Base-by-base conservation (phyloP, 2,797 vertebrate species). In the Columba guinea region DNA sequence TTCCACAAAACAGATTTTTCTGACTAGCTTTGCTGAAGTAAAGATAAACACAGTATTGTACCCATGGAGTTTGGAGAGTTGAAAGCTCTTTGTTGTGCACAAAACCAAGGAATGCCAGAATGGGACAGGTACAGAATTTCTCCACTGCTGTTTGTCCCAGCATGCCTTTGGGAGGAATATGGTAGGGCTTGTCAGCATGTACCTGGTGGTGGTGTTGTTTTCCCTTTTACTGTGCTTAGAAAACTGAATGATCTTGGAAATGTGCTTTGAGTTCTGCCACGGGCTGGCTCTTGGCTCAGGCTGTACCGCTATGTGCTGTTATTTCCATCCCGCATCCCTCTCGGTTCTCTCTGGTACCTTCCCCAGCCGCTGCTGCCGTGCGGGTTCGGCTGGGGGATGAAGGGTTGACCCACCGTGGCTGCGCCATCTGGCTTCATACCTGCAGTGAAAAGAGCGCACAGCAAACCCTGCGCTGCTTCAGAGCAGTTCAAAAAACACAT, bases 1-100 rank as follows among this genome's bases (percentile, higher is more conserved):
- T 90, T 65, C 83, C 83, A 63, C 26, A 78, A 37, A 89, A 35
- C 24, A 63, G n/a, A 65, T 49, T 86, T 87, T 84, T 84, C 28
- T 81, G 41, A 52, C 34, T 37, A 69, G 37, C 13, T 35, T 70
- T 90, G 34, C 52, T 77, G 46, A 62, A 80, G n/a, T 37, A 37
- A 56, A 88, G 62, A 65, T 28, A 78, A 78, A 62, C 67, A 4
- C 4, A 22, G 10, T 13, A 27, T 67, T 28, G 10, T 49, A 69
- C 48, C 35, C 62, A n/a, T 74, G 39, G 53, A 17, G 41, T 63
- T 34, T 65, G 62, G 84, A 86, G 65, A 74, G 44, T 0, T 59
- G 49, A 48, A 51, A 73, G 26, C 32, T 70, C 13, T 74, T 49
- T 84, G 35, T 68, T 70, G 34, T 71, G 55, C 18, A 13, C 52